These are phyloP conservation scores for Heliconius hermathena DNA, from an alignment of 1,140 invertebrate species.

Conservation along the genomic window DNA sequence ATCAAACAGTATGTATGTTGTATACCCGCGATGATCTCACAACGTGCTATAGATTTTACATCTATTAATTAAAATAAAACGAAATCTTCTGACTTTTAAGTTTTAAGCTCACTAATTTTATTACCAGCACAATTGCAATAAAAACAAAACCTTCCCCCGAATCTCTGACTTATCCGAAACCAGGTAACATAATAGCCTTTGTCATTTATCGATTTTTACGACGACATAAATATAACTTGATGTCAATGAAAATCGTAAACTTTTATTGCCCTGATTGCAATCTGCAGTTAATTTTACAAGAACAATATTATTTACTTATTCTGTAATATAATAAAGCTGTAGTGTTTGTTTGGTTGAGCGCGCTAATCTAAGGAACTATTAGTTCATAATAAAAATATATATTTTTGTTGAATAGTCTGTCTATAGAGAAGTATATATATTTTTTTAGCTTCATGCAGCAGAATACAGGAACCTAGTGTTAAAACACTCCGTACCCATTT, in stretches of 20 bases:
- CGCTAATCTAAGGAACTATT: too few relatives aligned
- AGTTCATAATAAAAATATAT: too few relatives aligned
- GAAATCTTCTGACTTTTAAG: neutral
- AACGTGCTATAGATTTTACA: too few relatives aligned
- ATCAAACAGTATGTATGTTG: too few relatives aligned
- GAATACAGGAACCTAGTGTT: too few relatives aligned
- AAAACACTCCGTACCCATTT: too few relatives aligned
- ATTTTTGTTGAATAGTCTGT: too few relatives aligned
- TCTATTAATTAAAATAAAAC: neutral
- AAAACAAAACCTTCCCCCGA: conserved; percentile 10
- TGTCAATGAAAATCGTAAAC: conserved; percentile 32
- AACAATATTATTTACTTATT: neutral
- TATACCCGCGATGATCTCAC: too few relatives aligned
- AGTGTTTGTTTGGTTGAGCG: too few relatives aligned
- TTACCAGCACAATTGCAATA: neutral
- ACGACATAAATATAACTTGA: conserved; percentile 24
- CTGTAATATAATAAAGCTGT: too few relatives aligned
- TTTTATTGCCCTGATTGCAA: conserved; percentile 18
- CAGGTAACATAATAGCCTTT: conserved; percentile 16
- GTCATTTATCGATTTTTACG: conserved; percentile 20
- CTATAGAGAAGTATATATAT: too few relatives aligned
- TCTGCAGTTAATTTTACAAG: neutral
- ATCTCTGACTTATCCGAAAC: conserved; percentile 11
- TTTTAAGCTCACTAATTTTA: neutral
- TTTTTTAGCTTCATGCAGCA: too few relatives aligned